phyloP scores from a whole-genome alignment of 2,888 invertebrate species.

The Scaptomyza reducta region DNA sequence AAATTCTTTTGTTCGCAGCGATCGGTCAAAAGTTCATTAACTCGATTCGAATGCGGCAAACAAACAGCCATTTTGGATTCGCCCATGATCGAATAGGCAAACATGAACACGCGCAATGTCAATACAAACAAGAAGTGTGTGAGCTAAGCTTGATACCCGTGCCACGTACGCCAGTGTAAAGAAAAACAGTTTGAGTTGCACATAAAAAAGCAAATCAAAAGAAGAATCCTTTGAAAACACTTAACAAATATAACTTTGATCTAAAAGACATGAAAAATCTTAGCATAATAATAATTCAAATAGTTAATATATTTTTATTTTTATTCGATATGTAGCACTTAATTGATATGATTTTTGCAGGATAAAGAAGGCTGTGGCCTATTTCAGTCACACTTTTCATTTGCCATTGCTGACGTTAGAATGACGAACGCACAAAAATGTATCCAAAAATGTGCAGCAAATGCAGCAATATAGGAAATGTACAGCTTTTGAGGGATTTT shows the following conservation, averaged over 20 bases:
- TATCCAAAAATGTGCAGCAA: slow-evolving; percentile 7
- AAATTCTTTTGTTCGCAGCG: slow-evolving; percentile 19
- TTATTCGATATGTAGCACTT: neutral
- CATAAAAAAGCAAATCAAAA: too few relatives aligned
- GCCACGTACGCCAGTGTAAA: too few relatives aligned
- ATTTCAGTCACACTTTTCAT: neutral
- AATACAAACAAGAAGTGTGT: neutral
- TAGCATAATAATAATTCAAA: too few relatives aligned
- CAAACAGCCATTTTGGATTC: slow-evolving; percentile 42
- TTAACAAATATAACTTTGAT: too few relatives aligned
- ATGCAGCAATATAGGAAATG: neutral
- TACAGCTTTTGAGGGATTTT: neutral
- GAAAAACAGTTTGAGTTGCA: too few relatives aligned
- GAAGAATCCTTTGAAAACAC: too few relatives aligned
- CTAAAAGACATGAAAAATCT: too few relatives aligned
- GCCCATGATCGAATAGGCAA: slow-evolving; percentile 50
- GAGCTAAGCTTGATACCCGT: neutral
- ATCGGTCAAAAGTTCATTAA: slow-evolving; percentile 55
- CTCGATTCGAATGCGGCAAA: slow-evolving; percentile 18
- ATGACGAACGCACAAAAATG: slow-evolving; percentile 13
- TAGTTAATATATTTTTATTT: too few relatives aligned
- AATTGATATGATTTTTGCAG: neutral
- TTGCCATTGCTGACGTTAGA: neutral
- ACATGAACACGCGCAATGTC: slow-evolving; percentile 14
- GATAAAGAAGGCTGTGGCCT: neutral